phyloP scores from a whole-genome alignment of 2,113 vertebrate genomes.

The Platysternon megacephalum region DNA sequence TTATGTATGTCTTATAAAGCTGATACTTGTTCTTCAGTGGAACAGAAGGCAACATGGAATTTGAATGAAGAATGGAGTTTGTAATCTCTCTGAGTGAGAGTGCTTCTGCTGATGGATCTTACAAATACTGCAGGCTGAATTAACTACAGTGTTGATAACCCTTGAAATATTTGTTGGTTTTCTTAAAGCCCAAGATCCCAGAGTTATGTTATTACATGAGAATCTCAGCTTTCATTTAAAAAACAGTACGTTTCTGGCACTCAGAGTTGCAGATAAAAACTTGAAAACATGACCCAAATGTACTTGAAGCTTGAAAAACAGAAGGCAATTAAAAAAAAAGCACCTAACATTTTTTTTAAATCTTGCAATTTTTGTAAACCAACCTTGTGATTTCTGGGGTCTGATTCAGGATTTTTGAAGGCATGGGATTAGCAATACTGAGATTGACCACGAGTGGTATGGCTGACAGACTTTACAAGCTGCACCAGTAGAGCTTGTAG shows the following conservation, averaged over 20 bases:
- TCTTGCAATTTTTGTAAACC: neutral
- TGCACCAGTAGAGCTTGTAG: neutral
- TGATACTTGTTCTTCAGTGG: neutral
- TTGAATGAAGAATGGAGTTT: neutral
- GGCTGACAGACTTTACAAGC: neutral
- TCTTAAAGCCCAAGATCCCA: neutral
- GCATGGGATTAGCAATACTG: neutral
- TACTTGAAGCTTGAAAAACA: neutral
- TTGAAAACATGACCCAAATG: neutral
- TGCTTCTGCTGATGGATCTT: neutral
- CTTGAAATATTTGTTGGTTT: neutral
- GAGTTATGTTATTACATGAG: neutral
- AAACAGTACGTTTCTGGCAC: neutral
- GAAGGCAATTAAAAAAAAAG: neutral
- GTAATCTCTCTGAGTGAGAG: neutral
- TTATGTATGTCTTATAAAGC: neutral
- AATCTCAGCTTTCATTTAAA: neutral
- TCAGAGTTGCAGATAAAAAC: neutral
- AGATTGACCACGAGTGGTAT: neutral
- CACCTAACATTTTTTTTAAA: neutral
- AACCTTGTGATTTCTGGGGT: neutral
- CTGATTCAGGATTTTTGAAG: neutral
- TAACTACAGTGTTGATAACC: neutral
- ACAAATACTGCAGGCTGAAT: neutral
- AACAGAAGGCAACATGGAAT: neutral